These are phyloP conservation scores for Seriola aureovittata DNA, from an alignment of 2,113 vertebrate genomes.

Conservation along the genomic window DNA sequence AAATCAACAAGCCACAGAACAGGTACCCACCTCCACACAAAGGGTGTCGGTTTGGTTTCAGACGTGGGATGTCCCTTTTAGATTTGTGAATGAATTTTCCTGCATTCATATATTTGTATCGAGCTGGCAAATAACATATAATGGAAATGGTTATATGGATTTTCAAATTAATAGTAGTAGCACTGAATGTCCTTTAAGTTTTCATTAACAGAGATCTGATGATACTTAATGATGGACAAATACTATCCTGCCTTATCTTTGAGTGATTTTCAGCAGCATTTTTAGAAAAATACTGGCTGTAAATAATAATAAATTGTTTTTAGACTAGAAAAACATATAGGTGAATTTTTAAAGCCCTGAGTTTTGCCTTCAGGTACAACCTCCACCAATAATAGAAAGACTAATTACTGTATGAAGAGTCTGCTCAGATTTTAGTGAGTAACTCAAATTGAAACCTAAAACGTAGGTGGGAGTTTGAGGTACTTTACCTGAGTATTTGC, in stretches of 20 bases:
- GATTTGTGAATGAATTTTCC: background rate
- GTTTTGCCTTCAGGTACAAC: too few species aligned
- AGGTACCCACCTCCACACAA: constrained; percentile 11
- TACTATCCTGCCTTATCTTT: too few species aligned
- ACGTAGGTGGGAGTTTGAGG: too few species aligned
- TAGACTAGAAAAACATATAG: too few species aligned
- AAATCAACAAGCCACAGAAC: constrained; percentile 40
- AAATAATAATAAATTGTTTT: background rate
- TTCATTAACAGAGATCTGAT: too few species aligned
- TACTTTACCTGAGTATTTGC: too few species aligned
- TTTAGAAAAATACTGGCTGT: background rate
- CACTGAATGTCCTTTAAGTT: background rate
- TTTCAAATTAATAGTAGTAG: background rate
- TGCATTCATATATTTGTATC: background rate
- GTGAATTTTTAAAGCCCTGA: too few species aligned
- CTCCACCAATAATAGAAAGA: too few species aligned
- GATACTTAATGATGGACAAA: too few species aligned
- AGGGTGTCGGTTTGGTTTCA: background rate
- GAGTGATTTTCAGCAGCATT: background rate
- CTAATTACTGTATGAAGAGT: too few species aligned
- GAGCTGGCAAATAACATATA: background rate
- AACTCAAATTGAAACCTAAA: too few species aligned
- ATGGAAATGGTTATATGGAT: background rate
- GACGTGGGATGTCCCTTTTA: background rate
- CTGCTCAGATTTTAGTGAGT: too few species aligned